Percentiles rank a stretch among this genome's conserved stretches.
These are phyloP conservation scores for Agraylea sexmaculata DNA, from an alignment of 1,140 invertebrate genomes.

Conservation along the genomic window DNA sequence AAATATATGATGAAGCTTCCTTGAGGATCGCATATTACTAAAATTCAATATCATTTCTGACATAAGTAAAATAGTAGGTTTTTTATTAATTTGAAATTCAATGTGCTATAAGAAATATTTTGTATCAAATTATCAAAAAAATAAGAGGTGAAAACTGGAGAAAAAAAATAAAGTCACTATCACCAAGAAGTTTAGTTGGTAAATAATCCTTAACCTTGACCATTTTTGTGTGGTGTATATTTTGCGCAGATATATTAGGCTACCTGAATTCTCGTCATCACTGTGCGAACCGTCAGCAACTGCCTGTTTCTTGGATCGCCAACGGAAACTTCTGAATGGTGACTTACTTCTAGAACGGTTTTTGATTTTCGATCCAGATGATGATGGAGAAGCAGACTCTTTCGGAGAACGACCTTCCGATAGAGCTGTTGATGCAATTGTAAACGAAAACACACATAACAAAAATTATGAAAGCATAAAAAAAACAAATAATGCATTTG, in stretches of 20 bases:
- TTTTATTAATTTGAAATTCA: too few relatives aligned
- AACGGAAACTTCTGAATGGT: constrained; percentile 81
- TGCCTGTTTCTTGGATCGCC: constrained; percentile 57
- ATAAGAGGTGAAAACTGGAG: too few relatives aligned
- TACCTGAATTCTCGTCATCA: constrained; percentile 59
- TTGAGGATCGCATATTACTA: too few relatives aligned
- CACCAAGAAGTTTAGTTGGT: too few relatives aligned
- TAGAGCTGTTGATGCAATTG: constrained; percentile 24
- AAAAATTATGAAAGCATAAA: background rate
- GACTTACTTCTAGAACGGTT: constrained; percentile 77
- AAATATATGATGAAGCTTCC: too few relatives aligned
- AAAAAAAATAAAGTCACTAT: too few relatives aligned
- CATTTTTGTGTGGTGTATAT: too few relatives aligned
- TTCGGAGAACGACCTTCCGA: constrained; percentile 30
- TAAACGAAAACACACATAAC: constrained; percentile 15
- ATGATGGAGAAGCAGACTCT: constrained; percentile 30
- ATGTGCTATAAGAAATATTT: too few relatives aligned
- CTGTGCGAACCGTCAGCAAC: constrained; percentile 52
- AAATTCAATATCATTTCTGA: too few relatives aligned
- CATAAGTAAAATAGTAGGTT: too few relatives aligned
- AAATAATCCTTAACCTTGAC: too few relatives aligned
- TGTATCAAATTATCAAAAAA: too few relatives aligned
- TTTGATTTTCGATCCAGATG: constrained; percentile 48
- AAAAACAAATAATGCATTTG: background rate
- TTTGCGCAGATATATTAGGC: background rate